Evolutionary conservation across 2,888 invertebrate genomes (phyloP).

Genomic region (Acanthoscelides obtectus): DNA sequence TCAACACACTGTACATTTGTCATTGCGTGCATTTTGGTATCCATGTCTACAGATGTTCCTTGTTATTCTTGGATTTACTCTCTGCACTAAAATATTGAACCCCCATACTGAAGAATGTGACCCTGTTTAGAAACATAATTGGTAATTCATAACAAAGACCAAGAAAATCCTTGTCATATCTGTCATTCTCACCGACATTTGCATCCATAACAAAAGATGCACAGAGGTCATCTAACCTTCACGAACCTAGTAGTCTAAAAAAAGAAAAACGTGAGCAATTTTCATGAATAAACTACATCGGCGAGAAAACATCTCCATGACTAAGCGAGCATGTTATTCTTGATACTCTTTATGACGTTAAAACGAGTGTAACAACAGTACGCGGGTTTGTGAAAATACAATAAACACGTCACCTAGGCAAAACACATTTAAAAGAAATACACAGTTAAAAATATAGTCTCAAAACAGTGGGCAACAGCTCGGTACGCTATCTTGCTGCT

Average conservation of each 20-base stretch:
- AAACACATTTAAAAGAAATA: not conserved
- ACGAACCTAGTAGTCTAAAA: not conserved
- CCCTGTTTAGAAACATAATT: not conserved
- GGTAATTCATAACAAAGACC: no score
- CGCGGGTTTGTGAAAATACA: not conserved
- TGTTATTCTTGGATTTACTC: no score
- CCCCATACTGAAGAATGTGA: no score
- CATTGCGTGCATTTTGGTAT: no score
- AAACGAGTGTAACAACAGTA: not conserved
- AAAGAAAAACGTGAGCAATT: not conserved
- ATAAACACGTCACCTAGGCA: not conserved
- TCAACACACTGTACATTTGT: no score
- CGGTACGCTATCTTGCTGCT: not conserved
- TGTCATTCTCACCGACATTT: no score
- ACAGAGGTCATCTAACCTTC: not conserved
- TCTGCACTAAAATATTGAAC: no score
- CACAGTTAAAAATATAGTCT: not conserved
- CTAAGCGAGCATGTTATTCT: not conserved
- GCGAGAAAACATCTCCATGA: not conserved
- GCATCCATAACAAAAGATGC: no score
- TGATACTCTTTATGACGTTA: not conserved
- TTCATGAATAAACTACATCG: not conserved
- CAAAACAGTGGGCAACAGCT: not conserved
- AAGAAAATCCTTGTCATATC: no score
- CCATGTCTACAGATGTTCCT: no score